phyloP scores from a whole-genome alignment of 2,113 vertebrate genomes.

The Boulengeromyrus knoepffleri region DNA sequence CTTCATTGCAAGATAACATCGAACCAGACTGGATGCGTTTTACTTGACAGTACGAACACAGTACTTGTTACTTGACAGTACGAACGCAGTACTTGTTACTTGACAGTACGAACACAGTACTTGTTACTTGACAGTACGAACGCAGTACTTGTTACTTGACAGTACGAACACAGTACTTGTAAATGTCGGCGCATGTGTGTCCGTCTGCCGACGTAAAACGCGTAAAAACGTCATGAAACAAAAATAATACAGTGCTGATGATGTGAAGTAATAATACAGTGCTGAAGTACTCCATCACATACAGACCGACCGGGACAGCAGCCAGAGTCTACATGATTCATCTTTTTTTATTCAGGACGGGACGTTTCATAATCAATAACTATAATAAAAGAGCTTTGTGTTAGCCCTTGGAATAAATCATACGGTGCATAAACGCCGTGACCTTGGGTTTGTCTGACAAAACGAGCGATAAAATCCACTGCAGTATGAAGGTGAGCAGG shows the following conservation, averaged over 20 bases:
- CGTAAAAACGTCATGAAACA: background rate
- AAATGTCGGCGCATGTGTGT: conserved; percentile 31
- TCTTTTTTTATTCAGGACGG: conserved; percentile 7
- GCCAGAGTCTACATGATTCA: conserved; percentile 9
- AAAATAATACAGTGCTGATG: conserved; percentile 1
- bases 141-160: background rate
- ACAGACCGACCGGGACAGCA: background rate
- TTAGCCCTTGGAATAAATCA: conserved; percentile 13
- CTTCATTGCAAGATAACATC: too few relatives aligned
- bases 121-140: background rate
- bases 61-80: background rate
- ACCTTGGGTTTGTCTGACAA: conserved; percentile 7
- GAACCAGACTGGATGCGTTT: background rate
- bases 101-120: background rate
- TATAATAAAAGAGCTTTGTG: conserved; percentile 10
- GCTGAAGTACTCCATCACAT: background rate
- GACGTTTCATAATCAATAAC: conserved; percentile 12
- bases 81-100: background rate
- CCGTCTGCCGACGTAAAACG: conserved; percentile 31
- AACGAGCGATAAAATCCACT: background rate
- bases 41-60: background rate
- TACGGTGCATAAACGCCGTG: background rate
- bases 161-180: background rate
- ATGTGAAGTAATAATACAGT: too few relatives aligned
- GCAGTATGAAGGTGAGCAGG: background rate